phyloP scores from a whole-genome alignment of 2,113 vertebrate genomes.

The Seriola quinqueradiata region DNA sequence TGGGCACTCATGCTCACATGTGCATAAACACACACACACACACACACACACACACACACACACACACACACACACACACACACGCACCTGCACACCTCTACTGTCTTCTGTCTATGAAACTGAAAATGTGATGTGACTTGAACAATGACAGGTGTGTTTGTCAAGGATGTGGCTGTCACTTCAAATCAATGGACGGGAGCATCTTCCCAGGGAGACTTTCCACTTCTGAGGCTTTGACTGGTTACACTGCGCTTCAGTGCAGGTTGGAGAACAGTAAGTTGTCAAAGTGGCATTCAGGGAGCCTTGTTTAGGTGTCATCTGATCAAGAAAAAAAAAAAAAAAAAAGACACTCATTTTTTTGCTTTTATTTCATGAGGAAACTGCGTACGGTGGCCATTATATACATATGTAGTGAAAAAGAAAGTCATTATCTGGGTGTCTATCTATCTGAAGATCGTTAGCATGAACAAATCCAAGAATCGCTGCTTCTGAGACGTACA shows the following conservation, averaged over 20 bases:
- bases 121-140: slow-evolving; percentile 84
- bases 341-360: slow-evolving; percentile 19
- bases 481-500: slow-evolving; percentile 57
- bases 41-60: slow-evolving; percentile 39
- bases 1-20: slow-evolving; percentile 62
- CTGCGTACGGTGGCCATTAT: slow-evolving; percentile 34
- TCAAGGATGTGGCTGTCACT: slow-evolving; percentile 84
- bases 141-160: slow-evolving; percentile 85
- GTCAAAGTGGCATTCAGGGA: slow-evolving; percentile 68
- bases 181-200: slow-evolving; percentile 76
- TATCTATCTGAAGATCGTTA: slow-evolving; percentile 70
- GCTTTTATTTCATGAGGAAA: slow-evolving; percentile 41
- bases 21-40: slow-evolving; percentile 57
- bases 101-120: slow-evolving; percentile 63
- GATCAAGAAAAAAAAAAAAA: background rate
- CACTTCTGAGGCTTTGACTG: slow-evolving; percentile 74
- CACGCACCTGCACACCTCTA: slow-evolving; percentile 60
- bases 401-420: slow-evolving; percentile 33
- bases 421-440: slow-evolving; percentile 55
- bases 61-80: slow-evolving; percentile 39
- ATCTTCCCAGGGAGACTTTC: slow-evolving; percentile 74
- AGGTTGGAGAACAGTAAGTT: slow-evolving; percentile 69
- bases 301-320: slow-evolving; percentile 40
- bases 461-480: slow-evolving; percentile 61
- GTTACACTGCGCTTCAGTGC: slow-evolving; percentile 64